Conservation (phyloP, 2,113 vertebrate species). For the Pipra filicauda region DNA sequence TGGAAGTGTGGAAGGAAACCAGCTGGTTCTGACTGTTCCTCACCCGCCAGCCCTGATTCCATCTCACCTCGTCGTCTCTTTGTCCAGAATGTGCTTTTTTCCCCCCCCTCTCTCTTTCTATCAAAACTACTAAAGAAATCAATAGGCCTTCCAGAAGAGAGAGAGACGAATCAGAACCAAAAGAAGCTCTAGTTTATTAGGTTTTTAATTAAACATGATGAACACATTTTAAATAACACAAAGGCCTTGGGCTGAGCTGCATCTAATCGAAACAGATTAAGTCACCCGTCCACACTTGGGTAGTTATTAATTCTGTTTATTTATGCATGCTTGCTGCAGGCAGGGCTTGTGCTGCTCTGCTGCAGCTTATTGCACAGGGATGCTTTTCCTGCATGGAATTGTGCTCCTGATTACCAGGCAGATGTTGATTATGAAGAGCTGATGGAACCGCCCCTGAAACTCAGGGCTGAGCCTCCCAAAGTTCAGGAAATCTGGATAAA, state of each 20-base stretch:
- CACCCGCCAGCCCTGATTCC: background rate
- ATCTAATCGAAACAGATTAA: constrained; percentile 76
- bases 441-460: constrained; percentile 59
- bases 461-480: background rate
- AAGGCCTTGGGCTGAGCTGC: constrained; percentile 66
- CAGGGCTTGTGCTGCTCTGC: constrained; percentile 37
- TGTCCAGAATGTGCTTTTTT: background rate
- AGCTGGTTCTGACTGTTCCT: background rate
- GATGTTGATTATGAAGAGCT: constrained; percentile 59
- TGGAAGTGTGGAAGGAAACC: background rate
- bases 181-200: constrained; percentile 64
- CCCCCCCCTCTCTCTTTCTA: background rate
- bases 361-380: constrained; percentile 63
- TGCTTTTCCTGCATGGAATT: constrained; percentile 58
- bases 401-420: constrained; percentile 66
- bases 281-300: constrained; percentile 68
- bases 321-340: constrained; percentile 72
- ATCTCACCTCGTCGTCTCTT: background rate
- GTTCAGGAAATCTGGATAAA: background rate
- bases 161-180: constrained; percentile 36
- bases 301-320: constrained; percentile 76
- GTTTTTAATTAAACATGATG: constrained; percentile 82
- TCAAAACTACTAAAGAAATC: background rate
- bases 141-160: background rate
- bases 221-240: constrained; percentile 76